Evolutionary conservation across 2,888 invertebrate species (phyloP), one percentile per base, ranked within the genome.

Genomic region (Microctonus brassicae): DNA sequence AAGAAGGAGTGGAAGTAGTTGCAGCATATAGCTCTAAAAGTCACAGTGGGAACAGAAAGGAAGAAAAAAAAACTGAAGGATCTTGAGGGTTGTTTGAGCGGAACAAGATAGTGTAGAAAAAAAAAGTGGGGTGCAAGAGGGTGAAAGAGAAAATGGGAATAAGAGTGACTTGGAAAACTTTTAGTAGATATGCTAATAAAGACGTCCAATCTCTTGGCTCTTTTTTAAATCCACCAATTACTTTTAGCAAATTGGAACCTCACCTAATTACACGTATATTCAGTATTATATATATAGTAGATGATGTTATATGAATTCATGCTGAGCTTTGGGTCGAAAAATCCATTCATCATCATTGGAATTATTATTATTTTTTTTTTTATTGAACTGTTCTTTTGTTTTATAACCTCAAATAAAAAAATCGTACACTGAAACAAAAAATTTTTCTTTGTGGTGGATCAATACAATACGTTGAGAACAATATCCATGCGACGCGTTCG

Each of bases 391-490:
- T 58, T 36, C 39, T 57, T 57, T 57, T 66, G 20, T 39, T 10
- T 26, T 29, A 9, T 9, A n/a, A n/a, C 36, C 3, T n/a, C 9
- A 55, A 34, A 24, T n/a, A n/a, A n/a, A n/a, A n/a, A n/a, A n/a
- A n/a, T 17, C 22, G 42, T 29, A 26, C 29, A 33, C 29, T 17
- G 11, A 17, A 64, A 64, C 17, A 29, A 34, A 55, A 65, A 53
- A 24, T 36, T 33, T 24, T 57, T 55, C 53, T 64, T 34, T 17
- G 33, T 20, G 33, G 36, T 47, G 36, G 65, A 70, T 70, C 70
- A 70, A 70, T 67, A 58, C 55, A 70, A 65, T 55, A 57, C 65
- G 65, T 65, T 26, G 57, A 58, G 66, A 57, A 66, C 66, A 66
- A 66, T 66, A 66, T 39, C 57, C 57, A 66, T 66, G 26, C 66